These are phyloP conservation scores for Ptychobarbus kaznakovi DNA, from an alignment of 2,797 vertebrate genomes.

Conservation along the genomic window DNA sequence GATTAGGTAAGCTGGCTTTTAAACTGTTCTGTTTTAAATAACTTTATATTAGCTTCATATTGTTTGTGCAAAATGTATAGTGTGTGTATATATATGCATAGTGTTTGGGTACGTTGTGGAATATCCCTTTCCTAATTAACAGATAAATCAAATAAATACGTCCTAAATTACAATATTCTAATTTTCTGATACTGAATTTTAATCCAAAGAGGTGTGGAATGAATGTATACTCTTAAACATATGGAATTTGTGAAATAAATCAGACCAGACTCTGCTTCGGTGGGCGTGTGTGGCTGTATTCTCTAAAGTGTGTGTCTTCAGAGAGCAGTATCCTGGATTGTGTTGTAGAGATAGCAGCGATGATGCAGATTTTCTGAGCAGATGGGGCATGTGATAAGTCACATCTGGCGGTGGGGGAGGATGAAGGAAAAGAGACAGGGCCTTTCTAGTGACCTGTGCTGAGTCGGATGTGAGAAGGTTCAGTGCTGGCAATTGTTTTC, in stretches of 20 bases:
- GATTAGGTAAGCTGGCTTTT: neutral
- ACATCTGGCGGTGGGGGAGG: constrained; percentile 67
- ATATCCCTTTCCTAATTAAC: neutral
- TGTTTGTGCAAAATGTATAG: neutral
- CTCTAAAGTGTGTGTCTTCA: constrained; percentile 30
- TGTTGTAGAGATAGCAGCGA: constrained; percentile 49
- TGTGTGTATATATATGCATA: neutral
- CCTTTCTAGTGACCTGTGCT: constrained; percentile 31
- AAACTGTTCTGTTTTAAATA: neutral
- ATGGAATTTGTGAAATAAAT: no score
- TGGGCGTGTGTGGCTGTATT: constrained; percentile 22
- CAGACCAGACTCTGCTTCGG: constrained; percentile 8
- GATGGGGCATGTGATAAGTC: constrained; percentile 71
- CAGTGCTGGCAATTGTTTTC: constrained; percentile 18
- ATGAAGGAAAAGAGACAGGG: constrained; percentile 28
- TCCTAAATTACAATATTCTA: no score
- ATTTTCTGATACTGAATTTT: constrained; percentile 4
- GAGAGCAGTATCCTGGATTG: constrained; percentile 48
- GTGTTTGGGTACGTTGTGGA: neutral
- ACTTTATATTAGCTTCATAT: neutral
- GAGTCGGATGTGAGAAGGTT: constrained; percentile 20
- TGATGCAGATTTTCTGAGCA: constrained; percentile 68
- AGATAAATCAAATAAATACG: neutral
- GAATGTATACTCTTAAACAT: neutral
- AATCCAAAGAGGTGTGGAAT: neutral